These are phyloP conservation scores for Onchidella celtica DNA, from an alignment of 2,888 invertebrate genomes.

Conservation along the genomic window DNA sequence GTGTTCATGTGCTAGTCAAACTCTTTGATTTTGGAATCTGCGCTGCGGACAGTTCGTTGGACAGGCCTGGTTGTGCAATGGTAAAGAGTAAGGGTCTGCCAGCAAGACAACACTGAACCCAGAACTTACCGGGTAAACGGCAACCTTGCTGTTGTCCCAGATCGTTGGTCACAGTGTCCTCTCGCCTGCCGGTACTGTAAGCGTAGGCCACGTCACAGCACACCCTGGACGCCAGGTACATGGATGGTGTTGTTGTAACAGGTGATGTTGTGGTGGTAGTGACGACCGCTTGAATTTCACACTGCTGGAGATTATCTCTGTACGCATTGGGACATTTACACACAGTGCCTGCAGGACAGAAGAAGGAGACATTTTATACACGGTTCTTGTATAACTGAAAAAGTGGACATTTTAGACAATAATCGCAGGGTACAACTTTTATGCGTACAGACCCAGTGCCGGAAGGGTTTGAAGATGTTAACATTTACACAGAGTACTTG, in stretches of 20 bases:
- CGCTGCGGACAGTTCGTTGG: no score
- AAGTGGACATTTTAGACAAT: background rate
- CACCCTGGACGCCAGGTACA: background rate
- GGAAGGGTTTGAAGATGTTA: background rate
- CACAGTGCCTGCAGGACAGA: background rate
- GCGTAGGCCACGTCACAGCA: constrained; percentile 6
- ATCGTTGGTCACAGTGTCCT: background rate
- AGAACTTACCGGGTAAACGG: background rate
- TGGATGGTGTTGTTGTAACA: background rate
- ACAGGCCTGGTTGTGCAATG: no score
- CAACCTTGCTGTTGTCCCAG: background rate
- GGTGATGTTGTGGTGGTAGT: background rate
- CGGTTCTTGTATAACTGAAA: background rate
- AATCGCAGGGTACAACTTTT: background rate
- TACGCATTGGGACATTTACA: background rate
- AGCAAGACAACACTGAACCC: no score
- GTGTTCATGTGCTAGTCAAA: no score
- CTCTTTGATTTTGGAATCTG: no score
- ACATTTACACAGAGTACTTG: background rate
- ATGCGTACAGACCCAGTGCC: background rate
- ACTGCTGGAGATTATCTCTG: background rate
- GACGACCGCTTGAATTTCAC: background rate
- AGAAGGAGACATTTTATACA: background rate
- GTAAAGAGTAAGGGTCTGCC: no score
- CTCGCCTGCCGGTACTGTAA: background rate